Percentiles rank a stretch among this genome's conserved stretches.
Evolutionary conservation across 2,797 vertebrate genomes (phyloP).

Genomic region (Helarctos malayanus): DNA sequence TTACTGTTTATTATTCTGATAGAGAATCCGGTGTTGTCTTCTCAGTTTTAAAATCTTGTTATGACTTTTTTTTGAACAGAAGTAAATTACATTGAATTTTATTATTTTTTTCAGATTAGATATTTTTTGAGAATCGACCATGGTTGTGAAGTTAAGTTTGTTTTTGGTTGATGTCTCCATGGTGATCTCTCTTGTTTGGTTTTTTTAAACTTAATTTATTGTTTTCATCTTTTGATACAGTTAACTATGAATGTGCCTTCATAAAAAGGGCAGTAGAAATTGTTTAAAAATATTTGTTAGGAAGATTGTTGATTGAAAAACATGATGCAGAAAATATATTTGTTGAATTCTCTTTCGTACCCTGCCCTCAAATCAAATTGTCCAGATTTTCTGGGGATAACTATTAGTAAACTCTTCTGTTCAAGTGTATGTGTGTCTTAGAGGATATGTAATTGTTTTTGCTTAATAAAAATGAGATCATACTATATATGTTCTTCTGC

Average conservation of each 20-base stretch:
- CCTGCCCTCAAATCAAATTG: not conserved
- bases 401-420: not conserved
- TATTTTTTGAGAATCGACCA: not conserved
- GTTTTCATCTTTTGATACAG: slow-evolving; percentile 25
- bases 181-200: not conserved
- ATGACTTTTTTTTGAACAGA: slow-evolving; percentile 14
- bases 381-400: not conserved
- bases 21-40: slow-evolving; percentile 27
- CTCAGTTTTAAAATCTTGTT: slow-evolving; percentile 30
- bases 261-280: not conserved
- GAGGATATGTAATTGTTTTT: slow-evolving; percentile 21
- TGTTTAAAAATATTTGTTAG: slow-evolving; percentile 28
- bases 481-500: not conserved
- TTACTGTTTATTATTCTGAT: slow-evolving; percentile 15
- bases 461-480: slow-evolving; percentile 5
- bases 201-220: not conserved
- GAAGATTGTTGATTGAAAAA: not conserved
- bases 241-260: not conserved
- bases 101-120: not conserved
- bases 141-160: slow-evolving; percentile 24
- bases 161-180: slow-evolving; percentile 3
- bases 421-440: not conserved
- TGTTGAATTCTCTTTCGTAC: not conserved
- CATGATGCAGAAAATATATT: not conserved
- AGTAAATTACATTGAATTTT: not conserved